Conservation (phyloP, 1,140 invertebrate genomes). For the Diplogasteroides magnus region DNA sequence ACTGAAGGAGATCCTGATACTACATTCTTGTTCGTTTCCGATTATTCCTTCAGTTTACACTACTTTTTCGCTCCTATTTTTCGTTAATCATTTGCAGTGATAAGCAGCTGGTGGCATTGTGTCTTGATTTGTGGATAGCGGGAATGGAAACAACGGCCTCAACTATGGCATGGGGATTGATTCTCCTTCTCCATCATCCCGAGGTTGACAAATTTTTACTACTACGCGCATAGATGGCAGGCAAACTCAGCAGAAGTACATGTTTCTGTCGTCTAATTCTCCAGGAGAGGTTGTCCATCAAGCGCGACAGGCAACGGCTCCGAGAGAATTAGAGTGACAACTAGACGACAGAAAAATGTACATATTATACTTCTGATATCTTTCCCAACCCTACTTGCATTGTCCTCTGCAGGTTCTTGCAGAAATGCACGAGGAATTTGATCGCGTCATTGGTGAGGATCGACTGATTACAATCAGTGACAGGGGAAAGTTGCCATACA, state of each 20-base stretch:
- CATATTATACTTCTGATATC: background rate
- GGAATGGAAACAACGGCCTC: constrained; percentile 66
- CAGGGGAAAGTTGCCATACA: constrained; percentile 27
- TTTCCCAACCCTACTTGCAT: background rate
- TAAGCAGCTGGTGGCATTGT: constrained; percentile 17
- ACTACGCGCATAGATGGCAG: background rate
- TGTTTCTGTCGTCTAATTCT: background rate
- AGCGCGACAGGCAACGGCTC: constrained; percentile 16
- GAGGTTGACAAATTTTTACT: background rate
- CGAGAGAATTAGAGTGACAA: background rate
- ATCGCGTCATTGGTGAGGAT: constrained; percentile 42
- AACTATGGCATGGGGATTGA: constrained; percentile 68
- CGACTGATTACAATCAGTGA: constrained; percentile 44
- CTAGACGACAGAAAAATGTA: constrained; percentile 6
- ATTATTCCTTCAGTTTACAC: constrained; percentile 1
- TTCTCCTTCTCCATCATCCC: constrained; percentile 66
- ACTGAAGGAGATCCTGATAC: constrained; percentile 17
- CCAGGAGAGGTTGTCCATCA: constrained; percentile 40
- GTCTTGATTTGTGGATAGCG: constrained; percentile 28
- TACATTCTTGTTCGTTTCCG: constrained; percentile 6
- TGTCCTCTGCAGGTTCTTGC: constrained; percentile 54
- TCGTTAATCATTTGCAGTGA: constrained; percentile 19
- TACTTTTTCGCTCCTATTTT: no score
- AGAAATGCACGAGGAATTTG: constrained; percentile 55
- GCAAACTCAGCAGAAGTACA: background rate